Percentiles rank a stretch among this genome's conserved stretches.
Evolutionary conservation across 2,797 vertebrate genomes (phyloP).

Genomic region (Gorsachius magnificus): DNA sequence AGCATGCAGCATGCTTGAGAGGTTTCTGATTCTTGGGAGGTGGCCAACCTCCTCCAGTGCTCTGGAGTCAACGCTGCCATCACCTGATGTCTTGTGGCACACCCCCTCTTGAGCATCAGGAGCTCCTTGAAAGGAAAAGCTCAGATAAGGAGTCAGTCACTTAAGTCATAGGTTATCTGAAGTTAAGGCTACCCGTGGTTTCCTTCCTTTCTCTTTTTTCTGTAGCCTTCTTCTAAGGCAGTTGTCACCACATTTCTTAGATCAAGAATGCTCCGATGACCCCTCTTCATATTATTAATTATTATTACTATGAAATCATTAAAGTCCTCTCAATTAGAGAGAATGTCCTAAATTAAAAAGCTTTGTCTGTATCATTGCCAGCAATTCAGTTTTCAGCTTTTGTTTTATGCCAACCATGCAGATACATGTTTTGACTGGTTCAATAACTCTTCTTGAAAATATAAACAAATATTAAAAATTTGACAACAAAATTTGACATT

Average conservation of each 20-base stretch:
- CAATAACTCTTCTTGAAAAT: background rate
- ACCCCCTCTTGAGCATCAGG: background rate
- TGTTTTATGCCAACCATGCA: background rate
- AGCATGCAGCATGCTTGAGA: background rate
- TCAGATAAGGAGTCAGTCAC: background rate
- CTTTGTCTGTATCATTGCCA: background rate
- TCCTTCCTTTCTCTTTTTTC: conserved; percentile 4
- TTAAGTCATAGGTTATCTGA: background rate
- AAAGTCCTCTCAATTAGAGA: background rate
- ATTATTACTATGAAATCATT: background rate
- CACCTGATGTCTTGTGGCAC: background rate
- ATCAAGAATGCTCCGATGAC: background rate
- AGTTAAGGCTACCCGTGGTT: background rate
- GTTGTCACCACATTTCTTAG: background rate
- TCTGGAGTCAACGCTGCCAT: background rate
- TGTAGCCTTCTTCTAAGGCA: background rate
- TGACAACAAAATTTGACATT: background rate
- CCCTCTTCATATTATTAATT: background rate
- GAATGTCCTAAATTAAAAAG: background rate
- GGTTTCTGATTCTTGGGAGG: background rate
- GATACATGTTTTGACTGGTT: background rate
- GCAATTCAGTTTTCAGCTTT: background rate
- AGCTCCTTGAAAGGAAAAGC: background rate
- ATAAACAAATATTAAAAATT: background rate
- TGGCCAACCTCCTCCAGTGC: background rate